Conservation (phyloP, 1,140 invertebrate genomes). For the Sogatella furcifera region DNA sequence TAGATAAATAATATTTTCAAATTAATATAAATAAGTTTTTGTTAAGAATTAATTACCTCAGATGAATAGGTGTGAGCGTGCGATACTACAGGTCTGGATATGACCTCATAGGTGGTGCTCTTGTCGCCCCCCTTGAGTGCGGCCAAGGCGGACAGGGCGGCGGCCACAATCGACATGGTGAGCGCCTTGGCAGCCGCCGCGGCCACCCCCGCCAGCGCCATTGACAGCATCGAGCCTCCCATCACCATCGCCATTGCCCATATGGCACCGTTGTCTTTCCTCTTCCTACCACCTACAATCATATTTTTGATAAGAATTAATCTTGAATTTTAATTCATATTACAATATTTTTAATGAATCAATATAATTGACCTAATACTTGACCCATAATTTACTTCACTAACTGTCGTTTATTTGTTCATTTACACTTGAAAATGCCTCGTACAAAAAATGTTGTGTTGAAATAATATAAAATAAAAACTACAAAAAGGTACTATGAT, state of each 20-base stretch:
- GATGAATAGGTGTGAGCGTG: conserved; percentile 59
- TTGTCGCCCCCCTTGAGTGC: conserved; percentile 53
- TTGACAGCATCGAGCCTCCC: conserved; percentile 52
- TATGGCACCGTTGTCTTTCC: conserved; percentile 22
- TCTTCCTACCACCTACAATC: conserved; percentile 20
- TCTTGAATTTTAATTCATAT: too few relatives aligned
- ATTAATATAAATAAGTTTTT: too few relatives aligned
- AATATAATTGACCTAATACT: too few relatives aligned
- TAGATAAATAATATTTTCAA: too few relatives aligned
- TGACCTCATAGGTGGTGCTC: conserved; percentile 71
- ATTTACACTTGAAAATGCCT: too few relatives aligned
- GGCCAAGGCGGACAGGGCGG: conserved; percentile 57
- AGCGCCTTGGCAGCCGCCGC: conserved; percentile 68
- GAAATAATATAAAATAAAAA: too few relatives aligned
- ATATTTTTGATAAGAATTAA: background rate
- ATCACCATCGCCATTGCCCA: conserved; percentile 36
- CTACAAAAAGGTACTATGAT: too few relatives aligned
- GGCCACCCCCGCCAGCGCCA: conserved; percentile 60
- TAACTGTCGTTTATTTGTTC: too few relatives aligned
- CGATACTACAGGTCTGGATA: conserved; percentile 65
- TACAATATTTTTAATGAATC: too few relatives aligned
- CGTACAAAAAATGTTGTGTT: too few relatives aligned
- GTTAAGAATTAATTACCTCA: conserved; percentile 36
- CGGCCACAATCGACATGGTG: conserved; percentile 65
- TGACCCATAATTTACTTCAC: too few relatives aligned